Evolutionary conservation across 2,888 invertebrate genomes (phyloP).

Genomic region (Arge pagana): DNA sequence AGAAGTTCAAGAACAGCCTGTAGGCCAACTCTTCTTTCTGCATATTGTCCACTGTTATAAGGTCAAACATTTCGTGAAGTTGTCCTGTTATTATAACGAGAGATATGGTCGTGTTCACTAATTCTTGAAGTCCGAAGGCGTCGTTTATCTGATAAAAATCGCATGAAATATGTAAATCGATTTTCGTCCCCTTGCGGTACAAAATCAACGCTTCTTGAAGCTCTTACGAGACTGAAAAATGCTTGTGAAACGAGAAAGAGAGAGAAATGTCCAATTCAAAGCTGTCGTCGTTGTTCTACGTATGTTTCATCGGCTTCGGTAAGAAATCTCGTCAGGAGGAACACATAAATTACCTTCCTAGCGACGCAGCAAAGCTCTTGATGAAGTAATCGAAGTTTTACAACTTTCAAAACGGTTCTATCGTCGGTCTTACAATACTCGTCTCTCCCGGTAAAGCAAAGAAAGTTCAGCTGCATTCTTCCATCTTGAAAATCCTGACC

Average conservation of each 20-base stretch:
- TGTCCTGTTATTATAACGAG: constrained; percentile 8
- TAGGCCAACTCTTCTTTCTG: neutral
- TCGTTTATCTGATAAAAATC: constrained; percentile 2
- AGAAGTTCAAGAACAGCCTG: constrained; percentile 1
- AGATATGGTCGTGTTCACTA: constrained; percentile 3
- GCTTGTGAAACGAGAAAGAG: no score
- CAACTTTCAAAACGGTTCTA: neutral
- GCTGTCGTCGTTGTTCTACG: no score
- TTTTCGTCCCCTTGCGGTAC: no score
- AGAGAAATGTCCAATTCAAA: no score
- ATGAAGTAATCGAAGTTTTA: constrained; percentile 2
- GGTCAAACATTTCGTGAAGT: constrained; percentile 8
- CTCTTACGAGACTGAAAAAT: no score
- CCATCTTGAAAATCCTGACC: neutral
- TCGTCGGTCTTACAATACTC: neutral
- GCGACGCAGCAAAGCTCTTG: constrained; percentile 9
- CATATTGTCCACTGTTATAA: neutral
- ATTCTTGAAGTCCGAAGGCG: constrained; percentile 1
- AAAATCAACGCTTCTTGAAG: no score
- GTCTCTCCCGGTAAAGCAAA: neutral
- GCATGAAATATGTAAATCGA: no score
- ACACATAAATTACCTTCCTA: constrained; percentile 1
- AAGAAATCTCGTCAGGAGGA: no score
- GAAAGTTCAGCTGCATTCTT: neutral
- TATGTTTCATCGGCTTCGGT: no score